Percentiles rank a stretch among this genome's conserved stretches.
Conservation (phyloP, 2,113 vertebrate species). For the Mesitornis unicolor region DNA sequence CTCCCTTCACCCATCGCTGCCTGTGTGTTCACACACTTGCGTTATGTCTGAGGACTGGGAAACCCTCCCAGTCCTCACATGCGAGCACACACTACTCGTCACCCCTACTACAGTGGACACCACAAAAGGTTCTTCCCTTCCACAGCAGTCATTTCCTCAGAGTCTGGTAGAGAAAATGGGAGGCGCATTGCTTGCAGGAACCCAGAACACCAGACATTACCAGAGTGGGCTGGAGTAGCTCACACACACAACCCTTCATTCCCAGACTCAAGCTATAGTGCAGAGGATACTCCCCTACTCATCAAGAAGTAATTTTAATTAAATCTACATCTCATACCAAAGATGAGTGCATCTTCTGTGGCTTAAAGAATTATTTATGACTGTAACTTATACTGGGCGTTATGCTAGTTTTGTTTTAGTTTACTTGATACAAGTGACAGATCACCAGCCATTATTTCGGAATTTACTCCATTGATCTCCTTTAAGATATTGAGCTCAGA, state of each 20-base stretch:
- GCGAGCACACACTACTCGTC: fast-evolving
- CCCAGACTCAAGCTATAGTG: not conserved
- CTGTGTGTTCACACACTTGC: fast-evolving
- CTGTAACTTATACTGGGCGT: not conserved
- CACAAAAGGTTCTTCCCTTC: not conserved
- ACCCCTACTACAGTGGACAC: too few species aligned
- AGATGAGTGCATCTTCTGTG: not conserved
- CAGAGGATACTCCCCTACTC: too few species aligned
- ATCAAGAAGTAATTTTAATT: not conserved
- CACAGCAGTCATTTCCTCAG: not conserved
- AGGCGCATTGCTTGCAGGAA: not conserved
- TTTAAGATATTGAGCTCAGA: not conserved
- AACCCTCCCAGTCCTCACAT: not conserved
- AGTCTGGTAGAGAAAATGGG: not conserved
- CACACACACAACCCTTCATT: not conserved
- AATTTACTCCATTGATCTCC: not conserved
- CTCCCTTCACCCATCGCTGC: not conserved
- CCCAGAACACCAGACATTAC: too few species aligned
- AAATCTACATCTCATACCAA: not conserved
- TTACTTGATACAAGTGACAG: not conserved
- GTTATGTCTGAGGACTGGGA: not conserved
- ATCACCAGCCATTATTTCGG: not conserved
- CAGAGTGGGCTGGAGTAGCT: not conserved
- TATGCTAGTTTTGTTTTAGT: not conserved
- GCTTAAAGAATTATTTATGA: not conserved